Conservation (phyloP, 2,113 vertebrate species). For the Oxyura jamaicensis region DNA sequence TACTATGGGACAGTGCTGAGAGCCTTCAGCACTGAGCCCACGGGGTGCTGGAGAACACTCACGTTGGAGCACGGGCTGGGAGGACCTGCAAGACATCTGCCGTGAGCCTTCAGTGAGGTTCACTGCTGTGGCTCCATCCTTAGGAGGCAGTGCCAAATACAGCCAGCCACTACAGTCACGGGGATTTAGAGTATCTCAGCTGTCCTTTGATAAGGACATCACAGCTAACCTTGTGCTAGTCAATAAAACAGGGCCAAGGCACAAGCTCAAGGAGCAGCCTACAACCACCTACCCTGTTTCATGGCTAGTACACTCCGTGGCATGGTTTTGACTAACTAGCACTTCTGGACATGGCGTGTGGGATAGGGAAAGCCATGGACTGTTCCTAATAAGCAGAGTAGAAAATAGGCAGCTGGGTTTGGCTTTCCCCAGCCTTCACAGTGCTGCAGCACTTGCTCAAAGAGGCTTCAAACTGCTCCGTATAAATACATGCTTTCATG, state of each 20-base stretch:
- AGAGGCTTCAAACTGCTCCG: neutral
- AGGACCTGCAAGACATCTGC: neutral
- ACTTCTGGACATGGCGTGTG: too few relatives aligned
- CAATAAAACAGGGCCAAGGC: neutral
- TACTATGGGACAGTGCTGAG: neutral
- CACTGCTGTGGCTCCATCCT: neutral
- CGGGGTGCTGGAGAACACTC: neutral
- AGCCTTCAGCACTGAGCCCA: neutral
- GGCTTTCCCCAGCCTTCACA: too few relatives aligned
- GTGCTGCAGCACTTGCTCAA: neutral
- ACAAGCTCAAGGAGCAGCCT: neutral
- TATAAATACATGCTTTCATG: neutral
- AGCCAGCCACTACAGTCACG: neutral
- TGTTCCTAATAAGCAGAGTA: too few relatives aligned
- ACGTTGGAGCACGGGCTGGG: fast-evolving
- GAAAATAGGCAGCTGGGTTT: too few relatives aligned
- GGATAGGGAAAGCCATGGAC: too few relatives aligned
- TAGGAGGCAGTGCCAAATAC: neutral
- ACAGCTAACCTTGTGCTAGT: neutral
- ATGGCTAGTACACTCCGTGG: neutral
- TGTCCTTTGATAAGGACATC: neutral
- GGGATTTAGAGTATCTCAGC: fast-evolving
- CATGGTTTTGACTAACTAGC: too few relatives aligned
- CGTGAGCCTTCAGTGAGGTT: neutral
- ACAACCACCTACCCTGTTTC: neutral